Evolutionary conservation across 2,797 vertebrate genomes (phyloP), one percentile per base, ranked within the genome.

Genomic region (Molossus alvarezi): DNA sequence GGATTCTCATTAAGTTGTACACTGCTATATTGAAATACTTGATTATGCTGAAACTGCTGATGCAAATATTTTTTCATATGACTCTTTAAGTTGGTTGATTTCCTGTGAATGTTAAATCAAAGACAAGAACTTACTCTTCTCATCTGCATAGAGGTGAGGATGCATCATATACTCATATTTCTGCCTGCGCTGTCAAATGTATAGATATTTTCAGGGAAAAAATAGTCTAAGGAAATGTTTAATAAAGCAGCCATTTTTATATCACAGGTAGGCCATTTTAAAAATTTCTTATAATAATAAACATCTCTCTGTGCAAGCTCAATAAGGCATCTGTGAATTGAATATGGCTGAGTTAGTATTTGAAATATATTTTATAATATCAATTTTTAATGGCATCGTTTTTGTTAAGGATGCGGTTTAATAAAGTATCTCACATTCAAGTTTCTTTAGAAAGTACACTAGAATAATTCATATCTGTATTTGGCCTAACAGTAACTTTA

Each of bases 101-200:
- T 98, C 97, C 93, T 98, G 81, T 97, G 97, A 98, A 98, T 98
- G 98, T 97, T 97, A 98, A 97, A 97, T 97, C 97, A 98, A 98
- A 98, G 98, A 84, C 96, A 94, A 85, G 84, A 94, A 23, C 55
- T 81, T 87, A 62, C 4, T 92, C 51, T 96, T 95, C 92, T 98
- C 94, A 95, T 98, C 96, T 97, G 86, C 97, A 98, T 84, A 95
- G 89, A 98, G 95, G 98, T 94, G 90, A 97, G 97, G 93, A 95
- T 86, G 77, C 0, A 89, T 71, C 79, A 92, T 96, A 60, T 60
- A 93, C 93, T 97, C 60, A 96, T 96, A 93, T 97, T 96, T 97
- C 25, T 91, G 94, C 58, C 25, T 95, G 23, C 81, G 33, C 14
- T 94, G 37, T 84, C 91, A 96, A 10, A 91, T 96, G 97, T 97